Conservation (phyloP, 23 tunicate species). For the Botrylloides violaceus region DNA sequence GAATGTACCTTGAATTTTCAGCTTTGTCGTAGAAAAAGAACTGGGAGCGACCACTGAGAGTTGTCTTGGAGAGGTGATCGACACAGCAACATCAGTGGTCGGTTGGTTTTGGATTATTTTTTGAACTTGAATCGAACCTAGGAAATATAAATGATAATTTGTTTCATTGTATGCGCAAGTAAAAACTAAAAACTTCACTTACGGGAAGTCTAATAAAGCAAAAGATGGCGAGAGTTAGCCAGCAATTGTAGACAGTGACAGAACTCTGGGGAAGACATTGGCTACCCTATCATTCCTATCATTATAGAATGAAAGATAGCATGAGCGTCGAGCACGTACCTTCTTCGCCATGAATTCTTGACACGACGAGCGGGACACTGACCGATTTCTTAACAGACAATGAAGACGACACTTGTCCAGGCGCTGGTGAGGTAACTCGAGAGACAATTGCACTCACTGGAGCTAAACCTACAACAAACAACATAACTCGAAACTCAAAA, state of each 20-base stretch:
- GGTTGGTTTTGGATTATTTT: neutral
- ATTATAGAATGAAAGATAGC: too few relatives aligned
- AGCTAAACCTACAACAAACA: constrained; percentile 27
- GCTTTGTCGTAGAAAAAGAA: neutral
- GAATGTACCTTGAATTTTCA: neutral
- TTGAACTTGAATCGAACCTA: neutral
- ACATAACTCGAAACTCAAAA: neutral
- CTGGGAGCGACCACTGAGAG: neutral
- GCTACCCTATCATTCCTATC: too few relatives aligned
- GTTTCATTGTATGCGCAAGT: too few relatives aligned
- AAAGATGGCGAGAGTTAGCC: too few relatives aligned
- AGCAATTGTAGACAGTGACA: too few relatives aligned
- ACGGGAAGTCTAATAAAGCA: too few relatives aligned
- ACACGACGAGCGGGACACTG: neutral
- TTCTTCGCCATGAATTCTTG: constrained; percentile 10
- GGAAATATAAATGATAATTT: too few relatives aligned
- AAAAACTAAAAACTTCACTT: too few relatives aligned
- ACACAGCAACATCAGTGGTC: neutral
- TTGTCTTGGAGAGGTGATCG: neutral
- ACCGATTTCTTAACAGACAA: neutral
- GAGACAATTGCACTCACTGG: constrained; percentile 47
- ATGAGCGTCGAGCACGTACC: constrained; percentile 11
- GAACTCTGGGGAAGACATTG: too few relatives aligned
- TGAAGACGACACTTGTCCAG: constrained; percentile 15
- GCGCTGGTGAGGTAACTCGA: constrained; percentile 29